phyloP scores from a whole-genome alignment of 1,140 invertebrate species.

The Bombus fervidus region DNA sequence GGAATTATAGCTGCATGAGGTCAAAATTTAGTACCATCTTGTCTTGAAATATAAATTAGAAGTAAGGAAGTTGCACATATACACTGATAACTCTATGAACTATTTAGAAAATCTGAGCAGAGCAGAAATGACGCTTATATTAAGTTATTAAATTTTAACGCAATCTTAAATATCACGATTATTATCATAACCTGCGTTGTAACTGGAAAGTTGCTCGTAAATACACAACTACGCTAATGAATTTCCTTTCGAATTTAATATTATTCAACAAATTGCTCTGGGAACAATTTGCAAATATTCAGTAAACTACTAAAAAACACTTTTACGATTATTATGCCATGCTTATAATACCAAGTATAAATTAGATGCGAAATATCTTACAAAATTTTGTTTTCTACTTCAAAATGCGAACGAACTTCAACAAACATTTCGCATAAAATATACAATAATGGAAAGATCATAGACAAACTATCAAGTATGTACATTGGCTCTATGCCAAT shows the following conservation, averaged over 20 bases:
- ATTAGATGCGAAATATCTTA: no score
- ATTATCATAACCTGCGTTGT: neutral
- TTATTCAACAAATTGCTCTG: neutral
- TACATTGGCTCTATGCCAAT: neutral
- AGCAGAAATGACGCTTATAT: neutral
- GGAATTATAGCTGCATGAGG: slow-evolving; percentile 14
- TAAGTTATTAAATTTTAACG: slow-evolving; percentile 3
- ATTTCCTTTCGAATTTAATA: neutral
- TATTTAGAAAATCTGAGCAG: slow-evolving; percentile 21
- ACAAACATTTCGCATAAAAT: no score
- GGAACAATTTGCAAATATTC: neutral
- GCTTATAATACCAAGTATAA: no score
- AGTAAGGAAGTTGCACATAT: slow-evolving; percentile 13
- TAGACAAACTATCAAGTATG: neutral
- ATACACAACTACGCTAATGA: neutral
- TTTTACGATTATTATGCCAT: neutral
- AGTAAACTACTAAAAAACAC: neutral
- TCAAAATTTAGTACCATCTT: slow-evolving; percentile 29
- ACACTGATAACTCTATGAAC: neutral
- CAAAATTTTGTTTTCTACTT: no score
- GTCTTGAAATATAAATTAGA: slow-evolving; percentile 36
- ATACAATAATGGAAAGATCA: neutral
- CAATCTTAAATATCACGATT: neutral
- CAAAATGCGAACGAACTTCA: no score
- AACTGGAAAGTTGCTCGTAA: neutral